Conservation (phyloP, 2,888 invertebrate genomes). For the Drosophila birchii region DNA sequence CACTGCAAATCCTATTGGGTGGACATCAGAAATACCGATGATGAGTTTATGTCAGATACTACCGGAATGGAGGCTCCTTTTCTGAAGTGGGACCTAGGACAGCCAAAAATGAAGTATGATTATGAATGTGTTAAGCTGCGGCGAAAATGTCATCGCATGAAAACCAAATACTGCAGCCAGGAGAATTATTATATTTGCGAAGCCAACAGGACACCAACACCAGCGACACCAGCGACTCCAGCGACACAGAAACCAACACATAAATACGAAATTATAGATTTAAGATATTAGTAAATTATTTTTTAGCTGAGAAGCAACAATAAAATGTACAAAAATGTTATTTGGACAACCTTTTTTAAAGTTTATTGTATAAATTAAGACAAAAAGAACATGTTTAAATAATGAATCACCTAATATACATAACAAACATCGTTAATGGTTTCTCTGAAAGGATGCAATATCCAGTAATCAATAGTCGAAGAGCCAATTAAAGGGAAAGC, state of each 20-base stretch:
- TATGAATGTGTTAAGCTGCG: background rate
- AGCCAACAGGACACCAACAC: background rate
- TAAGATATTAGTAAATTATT: background rate
- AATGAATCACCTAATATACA: too few relatives aligned
- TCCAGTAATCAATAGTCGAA: slow-evolving; percentile 38
- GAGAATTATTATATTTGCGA: slow-evolving; percentile 2
- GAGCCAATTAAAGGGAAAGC: slow-evolving; percentile 40
- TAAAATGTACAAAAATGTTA: too few relatives aligned
- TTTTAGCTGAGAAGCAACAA: background rate
- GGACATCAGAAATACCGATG: background rate
- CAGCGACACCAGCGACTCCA: background rate
- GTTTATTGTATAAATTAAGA: too few relatives aligned
- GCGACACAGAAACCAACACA: background rate
- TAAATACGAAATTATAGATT: slow-evolving; percentile 1
- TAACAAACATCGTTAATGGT: slow-evolving; percentile 22
- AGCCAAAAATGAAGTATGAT: background rate
- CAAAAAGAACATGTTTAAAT: too few relatives aligned
- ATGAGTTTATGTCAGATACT: background rate
- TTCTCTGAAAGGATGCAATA: slow-evolving; percentile 15
- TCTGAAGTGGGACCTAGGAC: background rate
- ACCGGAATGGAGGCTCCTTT: background rate
- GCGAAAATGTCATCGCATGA: background rate
- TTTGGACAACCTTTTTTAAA: too few relatives aligned
- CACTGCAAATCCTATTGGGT: background rate
- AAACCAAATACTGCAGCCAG: background rate